Evolutionary conservation across 2,797 vertebrate genomes (phyloP), one percentile per base, ranked within the genome.

Genomic region (Danio choprae): DNA sequence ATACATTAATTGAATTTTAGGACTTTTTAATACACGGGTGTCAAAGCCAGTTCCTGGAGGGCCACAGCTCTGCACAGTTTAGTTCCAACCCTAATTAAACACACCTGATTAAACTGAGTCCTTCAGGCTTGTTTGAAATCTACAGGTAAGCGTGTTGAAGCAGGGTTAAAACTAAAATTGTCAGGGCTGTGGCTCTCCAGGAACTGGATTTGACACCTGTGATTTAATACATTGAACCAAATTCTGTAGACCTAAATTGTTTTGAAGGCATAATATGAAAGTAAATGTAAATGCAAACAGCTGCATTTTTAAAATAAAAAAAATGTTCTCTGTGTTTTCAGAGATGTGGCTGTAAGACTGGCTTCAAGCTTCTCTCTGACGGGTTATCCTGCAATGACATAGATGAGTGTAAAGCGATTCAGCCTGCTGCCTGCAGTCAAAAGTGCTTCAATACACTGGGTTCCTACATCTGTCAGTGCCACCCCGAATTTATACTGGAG

Each of bases 401-500:
- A 11, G 87, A 98, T 0, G 97, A 99, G 84, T 98, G 97, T 75
- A 84, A 1, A 0, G 88, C 87, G 22, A 0, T 1, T 46, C 20
- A 69, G 0, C 13, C 77, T 0, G 7, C n/a, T 2, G 62, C 87
- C 8, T 99, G 97, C 87, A 94, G 94, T 87, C 97, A 99, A 88
- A 92, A 43, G 0, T 98, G 97, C 62, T 48, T 93, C 62, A 98
- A 99, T 60, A 90, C 83, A 0, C 82, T 58, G 0, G 96, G 97
- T 0, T 95, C 95, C 58, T 98, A 95, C 84, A 51, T 22, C 79
- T 99, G 97, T 75, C 69, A 44, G 0, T 96, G 95, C 85, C 87
- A 92, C 56, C 87, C 94, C 2, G 95, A 95, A 0, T 98, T 96
- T 87, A 77, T 90, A 16, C 85, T 98, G 71, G 95, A 97, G 81